Conservation (phyloP, 2,113 vertebrate species). For the Odocoileus hemionus region DNA sequence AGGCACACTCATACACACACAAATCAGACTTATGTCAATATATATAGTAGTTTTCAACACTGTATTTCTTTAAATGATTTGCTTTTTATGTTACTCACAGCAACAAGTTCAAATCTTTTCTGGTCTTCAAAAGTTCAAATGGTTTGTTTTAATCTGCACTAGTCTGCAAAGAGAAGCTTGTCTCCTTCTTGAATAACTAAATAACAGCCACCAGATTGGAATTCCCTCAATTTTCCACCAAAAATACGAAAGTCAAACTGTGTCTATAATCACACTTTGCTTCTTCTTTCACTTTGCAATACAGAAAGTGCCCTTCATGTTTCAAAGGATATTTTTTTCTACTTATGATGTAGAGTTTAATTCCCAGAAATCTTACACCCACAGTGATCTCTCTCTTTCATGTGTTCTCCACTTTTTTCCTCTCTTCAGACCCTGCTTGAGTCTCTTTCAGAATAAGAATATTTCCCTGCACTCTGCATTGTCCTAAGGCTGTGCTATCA, state of each 20-base stretch:
- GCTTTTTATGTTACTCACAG: not conserved
- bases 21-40: not conserved
- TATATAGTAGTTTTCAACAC: not conserved
- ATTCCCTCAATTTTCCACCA: not conserved
- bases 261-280: not conserved
- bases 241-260: not conserved
- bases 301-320: not conserved
- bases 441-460: not conserved
- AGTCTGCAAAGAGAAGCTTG: not conserved
- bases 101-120: not conserved
- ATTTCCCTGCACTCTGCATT: not conserved
- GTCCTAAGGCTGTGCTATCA: not conserved
- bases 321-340: not conserved
- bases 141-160: too few relatives aligned
- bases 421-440: not conserved
- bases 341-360: not conserved
- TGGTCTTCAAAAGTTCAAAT: not conserved
- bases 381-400: not conserved
- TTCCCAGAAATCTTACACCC: not conserved
- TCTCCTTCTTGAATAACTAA: not conserved
- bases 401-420: rapidly evolving
- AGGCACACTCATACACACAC: not conserved
- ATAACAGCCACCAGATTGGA: not conserved
- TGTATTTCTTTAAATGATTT: not conserved
- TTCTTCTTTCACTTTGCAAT: not conserved